phyloP scores from a whole-genome alignment of 2,113 vertebrate genomes.

The Esox niger region DNA sequence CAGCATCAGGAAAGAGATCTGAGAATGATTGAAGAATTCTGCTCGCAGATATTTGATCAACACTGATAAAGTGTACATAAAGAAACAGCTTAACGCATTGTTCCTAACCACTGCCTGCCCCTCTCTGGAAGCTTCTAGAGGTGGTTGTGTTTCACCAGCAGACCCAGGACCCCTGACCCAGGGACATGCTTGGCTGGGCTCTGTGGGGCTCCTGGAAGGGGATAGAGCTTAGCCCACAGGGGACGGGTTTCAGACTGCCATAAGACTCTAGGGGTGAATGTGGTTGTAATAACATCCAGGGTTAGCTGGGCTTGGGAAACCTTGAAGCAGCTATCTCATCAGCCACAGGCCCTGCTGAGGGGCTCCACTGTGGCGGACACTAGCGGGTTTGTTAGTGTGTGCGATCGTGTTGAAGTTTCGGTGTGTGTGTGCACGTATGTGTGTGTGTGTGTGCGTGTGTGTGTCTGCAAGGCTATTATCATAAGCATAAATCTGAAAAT shows the following conservation, averaged over 20 bases:
- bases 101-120: conserved; percentile 27
- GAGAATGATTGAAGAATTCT: conserved; percentile 1
- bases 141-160: conserved; percentile 56
- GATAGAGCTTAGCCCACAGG: conserved; percentile 19
- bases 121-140: conserved; percentile 26
- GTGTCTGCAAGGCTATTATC: no score
- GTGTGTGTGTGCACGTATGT: conserved; percentile 9
- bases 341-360: conserved; percentile 8
- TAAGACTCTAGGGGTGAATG: conserved; percentile 31
- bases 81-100: conserved; percentile 33
- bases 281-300: conserved; percentile 67
- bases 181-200: conserved; percentile 48
- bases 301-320: conserved; percentile 44
- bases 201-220: neutral
- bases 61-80: conserved; percentile 42
- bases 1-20: conserved; percentile 27
- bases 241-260: conserved; percentile 58
- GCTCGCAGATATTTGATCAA: conserved; percentile 38
- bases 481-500: no score
- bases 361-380: no score
- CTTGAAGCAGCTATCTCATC: conserved; percentile 33
- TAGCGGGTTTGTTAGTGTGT: conserved; percentile 22
- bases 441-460: conserved; percentile 10
- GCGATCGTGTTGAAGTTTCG: conserved; percentile 13
- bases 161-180: conserved; percentile 52